These are phyloP conservation scores for Macropus fuliginosus DNA, from an alignment of 2,797 vertebrate genomes.

Conservation along the genomic window DNA sequence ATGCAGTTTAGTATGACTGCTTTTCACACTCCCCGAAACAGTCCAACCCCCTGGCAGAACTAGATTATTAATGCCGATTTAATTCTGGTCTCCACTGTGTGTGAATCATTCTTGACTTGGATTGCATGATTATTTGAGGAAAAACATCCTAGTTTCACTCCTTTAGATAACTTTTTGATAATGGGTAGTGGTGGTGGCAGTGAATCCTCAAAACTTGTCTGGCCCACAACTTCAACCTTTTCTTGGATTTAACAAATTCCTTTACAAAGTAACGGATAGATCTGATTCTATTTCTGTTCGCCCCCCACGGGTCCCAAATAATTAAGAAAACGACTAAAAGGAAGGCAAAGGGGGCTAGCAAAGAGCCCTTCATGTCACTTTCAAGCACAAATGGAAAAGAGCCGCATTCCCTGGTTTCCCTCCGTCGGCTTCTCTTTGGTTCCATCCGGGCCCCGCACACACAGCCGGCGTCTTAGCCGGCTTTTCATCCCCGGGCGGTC, in stretches of 20 bases:
- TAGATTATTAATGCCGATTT: not conserved
- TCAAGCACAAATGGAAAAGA: conserved; percentile 3
- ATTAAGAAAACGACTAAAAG: conserved; percentile 33
- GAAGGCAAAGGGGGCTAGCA: not conserved
- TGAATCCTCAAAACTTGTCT: not conserved
- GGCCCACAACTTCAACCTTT: not conserved
- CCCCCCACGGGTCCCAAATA: not conserved
- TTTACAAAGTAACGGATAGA: conserved; percentile 8
- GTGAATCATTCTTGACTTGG: not conserved
- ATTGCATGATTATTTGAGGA: not conserved
- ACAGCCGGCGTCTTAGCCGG: not conserved
- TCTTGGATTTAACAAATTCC: not conserved
- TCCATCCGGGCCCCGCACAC: too few species aligned
- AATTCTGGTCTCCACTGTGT: not conserved
- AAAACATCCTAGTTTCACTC: not conserved
- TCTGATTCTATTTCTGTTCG: not conserved
- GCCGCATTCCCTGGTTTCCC: not conserved
- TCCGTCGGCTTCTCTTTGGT: too few species aligned
- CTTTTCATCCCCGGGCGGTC: conserved; percentile 12
- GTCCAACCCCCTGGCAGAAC: conserved; percentile 7
- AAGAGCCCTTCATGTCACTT: not conserved
- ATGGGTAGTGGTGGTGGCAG: not conserved
- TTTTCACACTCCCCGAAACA: not conserved
- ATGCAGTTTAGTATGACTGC: not conserved
- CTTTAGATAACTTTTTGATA: not conserved